phyloP scores from a whole-genome alignment of 1,140 invertebrate genomes.

The Drosophila seguyi region DNA sequence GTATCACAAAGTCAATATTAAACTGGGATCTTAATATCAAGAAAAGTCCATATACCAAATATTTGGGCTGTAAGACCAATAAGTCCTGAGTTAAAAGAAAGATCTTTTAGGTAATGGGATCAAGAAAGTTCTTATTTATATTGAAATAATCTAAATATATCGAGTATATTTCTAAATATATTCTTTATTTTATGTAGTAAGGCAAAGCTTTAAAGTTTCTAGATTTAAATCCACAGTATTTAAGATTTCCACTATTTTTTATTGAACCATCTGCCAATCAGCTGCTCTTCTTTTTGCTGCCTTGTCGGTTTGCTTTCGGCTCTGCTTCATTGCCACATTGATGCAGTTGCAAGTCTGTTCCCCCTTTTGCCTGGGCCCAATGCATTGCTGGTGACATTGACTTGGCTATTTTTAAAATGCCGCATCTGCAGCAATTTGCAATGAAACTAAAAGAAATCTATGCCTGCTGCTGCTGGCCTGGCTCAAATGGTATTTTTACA shows the following conservation, averaged over 20 bases:
- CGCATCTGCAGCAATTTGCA: constrained; percentile 66
- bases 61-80: not conserved
- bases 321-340: constrained; percentile 73
- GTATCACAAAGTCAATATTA: not conserved
- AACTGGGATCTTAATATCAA: not conserved
- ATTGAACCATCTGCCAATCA: not conserved
- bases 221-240: not conserved
- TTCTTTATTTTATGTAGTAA: not conserved
- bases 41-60: not conserved
- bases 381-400: constrained; percentile 65
- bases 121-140: too few species aligned
- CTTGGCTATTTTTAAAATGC: constrained; percentile 77
- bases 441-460: constrained; percentile 37
- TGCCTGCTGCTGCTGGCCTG: constrained; percentile 63
- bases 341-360: constrained; percentile 55
- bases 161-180: not conserved
- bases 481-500: constrained; percentile 3
- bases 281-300: constrained; percentile 10
- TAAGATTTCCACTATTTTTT: not conserved
- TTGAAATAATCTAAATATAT: too few species aligned
- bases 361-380: constrained; percentile 12
- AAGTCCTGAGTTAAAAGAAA: not conserved
- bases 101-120: not conserved
- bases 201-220: too few species aligned
- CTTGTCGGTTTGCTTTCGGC: constrained; percentile 26